Percentiles rank a stretch among this genome's conserved stretches.
phyloP scores from a whole-genome alignment of 2,113 vertebrate species.

The Mesocricetus auratus region DNA sequence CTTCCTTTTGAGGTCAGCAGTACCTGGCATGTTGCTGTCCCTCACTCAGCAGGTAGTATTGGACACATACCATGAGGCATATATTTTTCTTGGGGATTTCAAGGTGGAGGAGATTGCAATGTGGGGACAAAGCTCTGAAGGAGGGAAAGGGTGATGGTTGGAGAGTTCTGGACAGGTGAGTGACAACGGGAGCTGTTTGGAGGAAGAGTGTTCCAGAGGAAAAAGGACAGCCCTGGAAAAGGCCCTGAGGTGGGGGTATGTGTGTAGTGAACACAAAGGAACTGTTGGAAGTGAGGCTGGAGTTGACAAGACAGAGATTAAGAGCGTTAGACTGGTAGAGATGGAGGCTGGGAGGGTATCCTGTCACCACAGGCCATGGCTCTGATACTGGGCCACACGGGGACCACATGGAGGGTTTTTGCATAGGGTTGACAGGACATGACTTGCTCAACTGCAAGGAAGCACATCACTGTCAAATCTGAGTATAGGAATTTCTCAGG shows the following conservation, averaged over 20 bases:
- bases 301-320: not conserved
- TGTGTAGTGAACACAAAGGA: not conserved
- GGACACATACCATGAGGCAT: not conserved
- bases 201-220: not conserved
- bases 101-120: not conserved
- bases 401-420: not conserved
- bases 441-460: not conserved
- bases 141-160: not conserved
- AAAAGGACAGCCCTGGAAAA: not conserved
- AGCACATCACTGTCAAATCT: not conserved
- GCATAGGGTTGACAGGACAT: not conserved
- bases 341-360: not conserved
- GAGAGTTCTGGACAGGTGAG: not conserved
- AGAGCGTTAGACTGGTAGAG: not conserved
- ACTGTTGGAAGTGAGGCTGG: not conserved
- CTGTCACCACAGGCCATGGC: not conserved
- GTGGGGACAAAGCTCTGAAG: not conserved
- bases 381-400: not conserved
- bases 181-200: not conserved
- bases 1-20: not conserved
- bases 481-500: not conserved
- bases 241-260: not conserved
- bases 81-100: not conserved
- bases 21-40: not conserved
- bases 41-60: not conserved